phyloP scores from a whole-genome alignment of 2,113 vertebrate species.

The Gallinago media region DNA sequence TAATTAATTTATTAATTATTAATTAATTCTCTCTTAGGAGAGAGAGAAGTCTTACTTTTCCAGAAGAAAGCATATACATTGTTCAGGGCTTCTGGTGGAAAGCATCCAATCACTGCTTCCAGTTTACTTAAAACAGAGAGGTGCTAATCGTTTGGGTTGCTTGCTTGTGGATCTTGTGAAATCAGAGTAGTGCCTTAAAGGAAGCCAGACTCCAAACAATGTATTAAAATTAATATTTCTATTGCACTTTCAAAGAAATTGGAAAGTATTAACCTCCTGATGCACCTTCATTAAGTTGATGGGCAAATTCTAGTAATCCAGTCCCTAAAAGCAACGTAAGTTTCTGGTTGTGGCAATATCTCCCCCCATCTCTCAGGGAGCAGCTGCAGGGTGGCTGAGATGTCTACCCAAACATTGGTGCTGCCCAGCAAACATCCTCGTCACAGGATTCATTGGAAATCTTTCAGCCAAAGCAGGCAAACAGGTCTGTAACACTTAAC shows the following conservation, averaged over 20 bases:
- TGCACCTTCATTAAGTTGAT: background rate
- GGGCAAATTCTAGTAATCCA: background rate
- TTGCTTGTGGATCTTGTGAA: background rate
- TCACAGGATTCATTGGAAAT: background rate
- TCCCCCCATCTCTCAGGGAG: background rate
- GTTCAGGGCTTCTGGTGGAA: background rate
- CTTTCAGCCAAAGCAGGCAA: background rate
- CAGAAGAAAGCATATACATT: background rate
- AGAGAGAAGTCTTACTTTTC: background rate
- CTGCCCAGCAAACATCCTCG: background rate
- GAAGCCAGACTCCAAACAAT: background rate
- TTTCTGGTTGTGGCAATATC: background rate
- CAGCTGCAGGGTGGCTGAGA: background rate
- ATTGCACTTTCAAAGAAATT: background rate
- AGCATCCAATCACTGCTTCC: background rate
- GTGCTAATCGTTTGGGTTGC: background rate
- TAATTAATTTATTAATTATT: no score
- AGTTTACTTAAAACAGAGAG: background rate
- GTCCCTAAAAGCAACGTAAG: background rate
- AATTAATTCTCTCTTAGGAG: background rate
- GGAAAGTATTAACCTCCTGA: background rate
- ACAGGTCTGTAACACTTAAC: background rate
- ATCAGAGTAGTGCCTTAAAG: background rate
- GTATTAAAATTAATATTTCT: background rate
- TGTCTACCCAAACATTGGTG: background rate